Conservation (phyloP, 2,113 vertebrate species). For the Ciconia maguari region DNA sequence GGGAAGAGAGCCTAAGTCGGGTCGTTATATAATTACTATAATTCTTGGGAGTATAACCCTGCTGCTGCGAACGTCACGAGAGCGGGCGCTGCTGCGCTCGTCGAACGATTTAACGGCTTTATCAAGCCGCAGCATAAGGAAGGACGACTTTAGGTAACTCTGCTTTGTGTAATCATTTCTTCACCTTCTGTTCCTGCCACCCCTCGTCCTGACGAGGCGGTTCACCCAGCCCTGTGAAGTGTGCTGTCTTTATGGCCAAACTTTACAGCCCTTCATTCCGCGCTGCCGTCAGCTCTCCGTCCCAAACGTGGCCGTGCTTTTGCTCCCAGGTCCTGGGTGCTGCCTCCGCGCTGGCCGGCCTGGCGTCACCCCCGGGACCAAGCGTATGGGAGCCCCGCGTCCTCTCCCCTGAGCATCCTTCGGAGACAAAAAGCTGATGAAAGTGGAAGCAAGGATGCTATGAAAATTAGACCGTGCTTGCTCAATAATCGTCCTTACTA, state of each 20-base stretch:
- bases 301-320: neutral
- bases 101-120: neutral
- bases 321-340: neutral
- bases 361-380: neutral
- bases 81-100: neutral
- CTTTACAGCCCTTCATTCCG: accelerated
- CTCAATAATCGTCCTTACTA: too few species aligned
- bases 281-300: neutral
- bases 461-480: accelerated
- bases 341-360: neutral
- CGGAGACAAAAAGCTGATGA: too few species aligned
- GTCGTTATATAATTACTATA: accelerated
- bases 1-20: neutral
- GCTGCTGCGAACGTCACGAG: neutral
- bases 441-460: neutral
- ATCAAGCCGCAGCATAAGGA: neutral
- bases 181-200: neutral
- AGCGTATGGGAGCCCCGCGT: neutral
- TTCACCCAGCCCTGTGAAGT: neutral
- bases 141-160: neutral
- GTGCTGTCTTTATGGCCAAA: accelerated
- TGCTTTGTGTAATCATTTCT: neutral
- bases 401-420: neutral
- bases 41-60: neutral
- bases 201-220: neutral